These are phyloP conservation scores for Lithobius niger DNA, from an alignment of 1,140 invertebrate genomes.

Conservation along the genomic window DNA sequence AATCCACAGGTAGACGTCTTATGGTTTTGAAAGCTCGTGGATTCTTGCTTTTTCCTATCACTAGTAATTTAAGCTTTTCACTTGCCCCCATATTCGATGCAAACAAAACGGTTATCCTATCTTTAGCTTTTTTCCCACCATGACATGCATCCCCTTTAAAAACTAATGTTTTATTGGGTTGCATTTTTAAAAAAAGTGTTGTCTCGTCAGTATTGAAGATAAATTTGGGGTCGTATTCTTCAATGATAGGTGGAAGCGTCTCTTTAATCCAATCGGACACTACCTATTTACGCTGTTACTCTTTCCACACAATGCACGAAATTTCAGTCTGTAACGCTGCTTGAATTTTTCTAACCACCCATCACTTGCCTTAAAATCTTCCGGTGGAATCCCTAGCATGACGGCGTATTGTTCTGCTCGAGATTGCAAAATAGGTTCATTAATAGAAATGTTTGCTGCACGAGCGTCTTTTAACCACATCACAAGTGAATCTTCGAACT, in stretches of 20 bases:
- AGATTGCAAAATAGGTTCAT: no score
- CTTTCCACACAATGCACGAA: slow-evolving; percentile 17
- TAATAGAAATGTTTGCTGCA: no score
- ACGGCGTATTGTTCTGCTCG: no score
- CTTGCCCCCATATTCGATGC: slow-evolving; percentile 31
- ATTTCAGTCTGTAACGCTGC: slow-evolving; percentile 13
- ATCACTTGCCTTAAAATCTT: no score
- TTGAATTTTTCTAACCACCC: slow-evolving; percentile 24
- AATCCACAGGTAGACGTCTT: slow-evolving; percentile 28
- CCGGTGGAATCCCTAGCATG: no score
- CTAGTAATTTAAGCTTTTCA: slow-evolving; percentile 32
- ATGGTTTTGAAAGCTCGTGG: slow-evolving; percentile 35
- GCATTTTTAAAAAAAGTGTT: slow-evolving; percentile 33
- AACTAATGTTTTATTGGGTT: slow-evolving; percentile 30
- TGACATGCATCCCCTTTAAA: slow-evolving; percentile 30
- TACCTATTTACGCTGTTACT: slow-evolving; percentile 13
- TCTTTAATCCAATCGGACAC: neutral
- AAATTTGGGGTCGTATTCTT: slow-evolving; percentile 28
- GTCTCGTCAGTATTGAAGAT: slow-evolving; percentile 38
- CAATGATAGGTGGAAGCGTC: slow-evolving; percentile 14
- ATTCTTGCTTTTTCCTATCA: slow-evolving; percentile 35
- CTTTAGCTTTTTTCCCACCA: slow-evolving; percentile 34
- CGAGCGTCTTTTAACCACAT: no score
- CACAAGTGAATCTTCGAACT: no score
- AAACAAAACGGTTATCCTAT: slow-evolving; percentile 33